phyloP scores from a whole-genome alignment of 2,888 invertebrate species.

The Frankliniella intonsa region DNA sequence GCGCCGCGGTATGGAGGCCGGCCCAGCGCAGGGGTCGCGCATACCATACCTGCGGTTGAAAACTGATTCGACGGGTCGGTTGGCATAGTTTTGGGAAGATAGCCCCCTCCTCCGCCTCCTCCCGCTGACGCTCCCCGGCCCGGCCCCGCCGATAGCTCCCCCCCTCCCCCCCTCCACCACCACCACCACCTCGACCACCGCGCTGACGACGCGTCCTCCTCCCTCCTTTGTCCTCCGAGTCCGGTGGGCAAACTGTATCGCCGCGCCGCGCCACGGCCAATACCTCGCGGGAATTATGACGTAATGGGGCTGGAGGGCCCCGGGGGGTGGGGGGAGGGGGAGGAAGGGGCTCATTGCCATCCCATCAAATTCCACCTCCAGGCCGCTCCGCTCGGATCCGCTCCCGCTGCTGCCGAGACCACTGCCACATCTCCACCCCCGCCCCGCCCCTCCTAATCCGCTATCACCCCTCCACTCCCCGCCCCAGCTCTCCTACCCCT shows the following conservation, averaged over 20 bases:
- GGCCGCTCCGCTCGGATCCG: neutral
- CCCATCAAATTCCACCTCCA: neutral
- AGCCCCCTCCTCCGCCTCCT: neutral
- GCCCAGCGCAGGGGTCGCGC: neutral
- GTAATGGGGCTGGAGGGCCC: neutral
- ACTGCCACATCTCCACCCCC: neutral
- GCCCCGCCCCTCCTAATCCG: neutral
- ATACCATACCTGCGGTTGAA: slow-evolving; percentile 12
- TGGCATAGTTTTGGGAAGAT: neutral
- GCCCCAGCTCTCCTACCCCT: neutral
- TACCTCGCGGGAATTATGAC: slow-evolving; percentile 5
- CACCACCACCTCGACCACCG: too few species aligned
- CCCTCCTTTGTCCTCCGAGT: too few species aligned
- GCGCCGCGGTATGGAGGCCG: neutral
- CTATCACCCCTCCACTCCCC: neutral
- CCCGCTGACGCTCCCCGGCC: neutral
- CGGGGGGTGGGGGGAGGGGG: neutral
- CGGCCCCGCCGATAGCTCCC: neutral
- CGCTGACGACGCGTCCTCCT: too few species aligned
- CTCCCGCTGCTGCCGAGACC: neutral
- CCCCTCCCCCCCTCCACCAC: neutral
- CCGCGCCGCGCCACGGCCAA: neutral
- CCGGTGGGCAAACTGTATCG: neutral
- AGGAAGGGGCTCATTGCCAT: neutral
- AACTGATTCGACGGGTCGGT: neutral